These are phyloP conservation scores for Criorhina ranunculi DNA, from an alignment of 2,888 invertebrate genomes.

Conservation along the genomic window DNA sequence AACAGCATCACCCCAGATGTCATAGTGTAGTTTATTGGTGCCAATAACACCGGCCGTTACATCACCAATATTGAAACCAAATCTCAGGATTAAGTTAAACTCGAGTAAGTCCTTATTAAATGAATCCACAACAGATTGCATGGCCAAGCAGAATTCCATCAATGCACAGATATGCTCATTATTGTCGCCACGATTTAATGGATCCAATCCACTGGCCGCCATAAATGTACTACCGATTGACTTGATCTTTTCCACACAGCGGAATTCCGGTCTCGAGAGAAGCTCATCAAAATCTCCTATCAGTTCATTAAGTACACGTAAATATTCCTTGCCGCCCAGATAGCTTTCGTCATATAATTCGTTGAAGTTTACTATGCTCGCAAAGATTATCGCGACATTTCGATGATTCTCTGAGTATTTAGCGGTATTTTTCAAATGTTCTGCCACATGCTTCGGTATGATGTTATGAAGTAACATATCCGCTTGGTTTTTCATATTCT, in stretches of 20 bases:
- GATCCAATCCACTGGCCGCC: slow-evolving; percentile 98
- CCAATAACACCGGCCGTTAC: slow-evolving; percentile 99
- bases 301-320: slow-evolving; percentile 97
- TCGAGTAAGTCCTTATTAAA: slow-evolving; percentile 96
- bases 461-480: slow-evolving; percentile 98
- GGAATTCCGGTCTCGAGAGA: slow-evolving; percentile 91
- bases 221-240: slow-evolving; percentile 98
- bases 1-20: slow-evolving; percentile 99
- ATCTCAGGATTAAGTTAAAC: slow-evolving; percentile 93
- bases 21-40: slow-evolving; percentile 97
- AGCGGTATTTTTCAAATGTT: slow-evolving; percentile 95
- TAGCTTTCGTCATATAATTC: slow-evolving; percentile 99
- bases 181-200: slow-evolving; percentile 89
- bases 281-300: slow-evolving; percentile 98
- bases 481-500: slow-evolving; percentile 97
- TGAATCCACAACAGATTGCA: slow-evolving; percentile 94
- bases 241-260: slow-evolving; percentile 98
- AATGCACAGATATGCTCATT: slow-evolving; percentile 92
- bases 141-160: slow-evolving; percentile 96
- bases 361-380: slow-evolving; percentile 98
- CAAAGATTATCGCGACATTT: slow-evolving; percentile 97
- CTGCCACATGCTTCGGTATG: slow-evolving; percentile 97
- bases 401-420: slow-evolving; percentile 98
- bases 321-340: slow-evolving; percentile 96
- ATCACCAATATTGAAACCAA: slow-evolving; percentile 97